Evolutionary conservation across 2,888 invertebrate species (phyloP).

Genomic region (Lochmaea crataegi): DNA sequence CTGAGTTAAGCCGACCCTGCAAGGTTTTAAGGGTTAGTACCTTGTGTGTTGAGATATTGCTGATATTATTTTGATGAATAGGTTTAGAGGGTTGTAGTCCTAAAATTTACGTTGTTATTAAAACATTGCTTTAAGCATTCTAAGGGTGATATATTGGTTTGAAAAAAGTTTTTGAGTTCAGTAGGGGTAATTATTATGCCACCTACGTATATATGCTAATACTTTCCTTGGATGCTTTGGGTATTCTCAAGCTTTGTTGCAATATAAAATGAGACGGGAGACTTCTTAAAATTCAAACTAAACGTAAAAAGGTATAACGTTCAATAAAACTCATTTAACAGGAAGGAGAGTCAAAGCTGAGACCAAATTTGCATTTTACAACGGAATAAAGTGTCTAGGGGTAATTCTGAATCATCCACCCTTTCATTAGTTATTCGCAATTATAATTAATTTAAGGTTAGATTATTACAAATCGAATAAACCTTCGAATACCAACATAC

Average conservation of each 20-base stretch:
- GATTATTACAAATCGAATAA: too few relatives aligned
- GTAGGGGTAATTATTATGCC: slow-evolving; percentile 35
- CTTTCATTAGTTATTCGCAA: too few relatives aligned
- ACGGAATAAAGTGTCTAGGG: too few relatives aligned
- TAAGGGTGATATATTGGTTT: slow-evolving; percentile 35
- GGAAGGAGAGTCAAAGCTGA: too few relatives aligned
- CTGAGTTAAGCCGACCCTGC: not conserved
- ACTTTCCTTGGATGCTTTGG: not conserved
- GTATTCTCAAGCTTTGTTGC: not conserved
- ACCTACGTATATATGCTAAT: slow-evolving; percentile 27
- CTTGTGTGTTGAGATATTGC: slow-evolving; percentile 33
- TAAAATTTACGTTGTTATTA: slow-evolving; percentile 41
- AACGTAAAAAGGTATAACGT: too few relatives aligned
- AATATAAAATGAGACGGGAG: too few relatives aligned
- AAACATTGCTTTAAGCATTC: slow-evolving; percentile 36
- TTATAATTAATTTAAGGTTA: too few relatives aligned
- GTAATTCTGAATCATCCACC: too few relatives aligned
- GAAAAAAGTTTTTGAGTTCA: slow-evolving; percentile 13
- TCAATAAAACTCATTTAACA: too few relatives aligned
- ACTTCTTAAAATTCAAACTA: too few relatives aligned
- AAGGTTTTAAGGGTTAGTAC: not conserved
- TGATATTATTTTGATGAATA: slow-evolving; percentile 40
- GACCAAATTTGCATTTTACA: too few relatives aligned
- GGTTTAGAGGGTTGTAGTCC: slow-evolving; percentile 34
- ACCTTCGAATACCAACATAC: too few relatives aligned